Base-by-base conservation (phyloP, 2,113 vertebrate species). In the Equus przewalskii region DNA sequence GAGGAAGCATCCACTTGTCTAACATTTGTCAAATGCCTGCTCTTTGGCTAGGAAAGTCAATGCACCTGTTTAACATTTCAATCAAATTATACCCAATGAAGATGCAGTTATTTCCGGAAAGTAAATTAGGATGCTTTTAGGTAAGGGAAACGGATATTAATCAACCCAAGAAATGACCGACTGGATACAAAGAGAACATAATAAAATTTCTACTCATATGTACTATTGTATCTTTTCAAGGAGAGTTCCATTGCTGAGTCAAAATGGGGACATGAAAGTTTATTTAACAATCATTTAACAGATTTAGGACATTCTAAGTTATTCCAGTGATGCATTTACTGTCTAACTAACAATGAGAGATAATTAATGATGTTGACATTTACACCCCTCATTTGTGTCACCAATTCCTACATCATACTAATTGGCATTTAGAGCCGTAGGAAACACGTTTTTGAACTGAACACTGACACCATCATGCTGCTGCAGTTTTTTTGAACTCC, bases 341-440 rank as follows among this genome's bases (percentile, higher is more conserved):
- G 60, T 94, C 97, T 92, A 98, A 98, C 89, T 97, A 98, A 96
- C 73, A 97, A 92, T 95, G 92, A 97, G 69, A 79, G 94, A 97
- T 98, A 98, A 95, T 97, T 98, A 97, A 96, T 97, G 79, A 79
- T 97, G 92, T 82, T 86, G 97, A 98, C 97, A 98, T 98, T 98
- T 98, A 97, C 12, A 73, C 18, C 44, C 56, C 33, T 46, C 79
- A 51, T 78, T 97, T 97, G 95, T 96, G 88, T 82, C 97, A 90
- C 73, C 97, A 96, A n/a, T 97, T 97, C 95, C 97, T 97, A 92
- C 75, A 93, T 89, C 70, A 92, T 24, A 65, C 28, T 94, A 76
- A 97, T 84, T 98, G 93, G 16, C 97, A 98, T 95, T 95, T 92
- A 93, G 92, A 98, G 79, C 62, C 88, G 94, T 64, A 85, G 96